phyloP scores from a whole-genome alignment of 2,888 invertebrate species.

The Scaptodrosophila latifasciaeformis region DNA sequence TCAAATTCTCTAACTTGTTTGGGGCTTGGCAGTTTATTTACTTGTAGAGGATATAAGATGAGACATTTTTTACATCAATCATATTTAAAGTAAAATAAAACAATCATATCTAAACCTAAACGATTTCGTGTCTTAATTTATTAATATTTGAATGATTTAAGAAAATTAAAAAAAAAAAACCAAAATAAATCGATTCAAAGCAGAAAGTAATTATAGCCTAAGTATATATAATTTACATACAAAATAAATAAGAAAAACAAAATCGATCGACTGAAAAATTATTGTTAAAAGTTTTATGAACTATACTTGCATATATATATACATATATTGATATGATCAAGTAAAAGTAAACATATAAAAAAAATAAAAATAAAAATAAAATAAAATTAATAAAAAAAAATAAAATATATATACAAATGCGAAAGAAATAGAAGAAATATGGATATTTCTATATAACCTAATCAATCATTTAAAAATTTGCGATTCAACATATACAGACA shows the following conservation, averaged over 20 bases:
- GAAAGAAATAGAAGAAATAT: too few relatives aligned
- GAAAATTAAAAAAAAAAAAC: conserved; percentile 14
- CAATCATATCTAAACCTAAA: conserved; percentile 61
- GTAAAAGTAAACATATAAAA: conserved; percentile 40
- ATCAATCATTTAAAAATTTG: conserved; percentile 61
- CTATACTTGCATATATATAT: conserved; percentile 58
- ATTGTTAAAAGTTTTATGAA: conserved; percentile 72
- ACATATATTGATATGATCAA: conserved; percentile 68
- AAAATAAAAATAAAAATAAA: not conserved
- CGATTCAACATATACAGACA: conserved; percentile 50
- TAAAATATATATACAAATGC: conserved; percentile 53
- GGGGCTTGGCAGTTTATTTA: too few relatives aligned
- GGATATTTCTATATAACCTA: conserved; percentile 55
- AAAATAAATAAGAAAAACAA: too few relatives aligned
- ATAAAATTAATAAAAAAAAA: conserved; percentile 26
- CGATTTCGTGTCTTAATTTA: conserved; percentile 62
- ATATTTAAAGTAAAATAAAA: conserved; percentile 37
- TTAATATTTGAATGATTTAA: conserved; percentile 49
- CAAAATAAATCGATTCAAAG: conserved; percentile 23
- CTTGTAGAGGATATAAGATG: conserved; percentile 4
- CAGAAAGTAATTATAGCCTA: conserved; percentile 47
- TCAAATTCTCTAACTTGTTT: too few relatives aligned
- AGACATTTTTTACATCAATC: conserved; percentile 42
- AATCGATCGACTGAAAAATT: conserved; percentile 73
- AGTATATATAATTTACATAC: conserved; percentile 62